phyloP scores from a whole-genome alignment of 1,140 invertebrate genomes.

The Rhagoletis pomonella region DNA sequence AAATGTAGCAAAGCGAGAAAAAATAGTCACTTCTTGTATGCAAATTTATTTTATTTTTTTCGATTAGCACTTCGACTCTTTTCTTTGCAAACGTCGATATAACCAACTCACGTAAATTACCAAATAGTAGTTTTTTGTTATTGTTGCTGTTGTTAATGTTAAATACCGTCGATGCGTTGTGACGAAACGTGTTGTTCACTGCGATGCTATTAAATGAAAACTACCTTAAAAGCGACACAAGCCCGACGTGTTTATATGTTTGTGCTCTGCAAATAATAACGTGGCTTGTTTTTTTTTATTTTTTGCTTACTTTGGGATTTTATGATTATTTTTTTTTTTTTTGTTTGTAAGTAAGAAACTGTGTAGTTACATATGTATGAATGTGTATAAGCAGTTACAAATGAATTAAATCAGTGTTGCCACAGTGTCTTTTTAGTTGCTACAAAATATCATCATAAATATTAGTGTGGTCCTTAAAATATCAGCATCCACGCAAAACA shows the following conservation, averaged over 20 bases:
- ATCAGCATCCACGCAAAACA: too few relatives aligned
- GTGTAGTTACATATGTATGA: neutral
- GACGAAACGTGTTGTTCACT: conserved; percentile 46
- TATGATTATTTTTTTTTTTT: neutral
- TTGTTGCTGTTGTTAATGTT: conserved; percentile 25
- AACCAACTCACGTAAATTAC: conserved; percentile 19
- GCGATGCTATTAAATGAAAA: conserved; percentile 20
- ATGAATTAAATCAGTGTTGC: too few relatives aligned
- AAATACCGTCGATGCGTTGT: conserved; percentile 28
- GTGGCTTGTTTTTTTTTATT: neutral
- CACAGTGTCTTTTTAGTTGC: too few relatives aligned
- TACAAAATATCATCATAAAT: too few relatives aligned
- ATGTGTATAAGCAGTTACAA: neutral
- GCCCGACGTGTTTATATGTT: conserved; percentile 36
- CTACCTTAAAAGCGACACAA: conserved; percentile 28
- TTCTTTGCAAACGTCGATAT: conserved; percentile 25
- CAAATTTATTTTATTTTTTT: conserved; percentile 4
- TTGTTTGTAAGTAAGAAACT: neutral
- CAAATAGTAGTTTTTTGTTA: neutral
- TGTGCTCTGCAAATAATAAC: conserved; percentile 39
- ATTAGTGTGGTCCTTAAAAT: too few relatives aligned
- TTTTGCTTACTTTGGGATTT: neutral
- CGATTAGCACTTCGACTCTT: neutral
- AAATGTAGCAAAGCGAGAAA: neutral
- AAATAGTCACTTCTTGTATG: neutral